Evolutionary conservation across 1,140 invertebrate species (phyloP).

Genomic region (Atta colombica): DNA sequence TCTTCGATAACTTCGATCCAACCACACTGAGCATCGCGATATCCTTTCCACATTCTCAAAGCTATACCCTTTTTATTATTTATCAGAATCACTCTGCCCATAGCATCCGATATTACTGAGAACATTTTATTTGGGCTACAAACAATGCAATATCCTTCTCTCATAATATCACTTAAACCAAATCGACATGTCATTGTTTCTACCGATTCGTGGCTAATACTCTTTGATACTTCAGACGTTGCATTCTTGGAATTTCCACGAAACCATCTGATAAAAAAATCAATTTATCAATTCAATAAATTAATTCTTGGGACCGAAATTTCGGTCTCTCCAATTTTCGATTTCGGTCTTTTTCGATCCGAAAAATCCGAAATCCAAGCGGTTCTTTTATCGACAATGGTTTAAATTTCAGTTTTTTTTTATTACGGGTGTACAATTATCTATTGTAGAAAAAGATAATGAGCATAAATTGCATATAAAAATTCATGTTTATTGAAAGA

Average conservation of each 20-base stretch:
- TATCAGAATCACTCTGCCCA: conserved; percentile 94
- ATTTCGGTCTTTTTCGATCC: no score
- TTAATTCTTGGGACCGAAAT: neutral
- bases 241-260: conserved; percentile 86
- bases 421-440: no score
- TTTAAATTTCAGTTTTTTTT: no score
- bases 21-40: conserved; percentile 96
- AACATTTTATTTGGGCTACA: conserved; percentile 93
- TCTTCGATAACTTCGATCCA: conserved; percentile 94
- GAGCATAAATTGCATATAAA: no score
- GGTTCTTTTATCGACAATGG: no score
- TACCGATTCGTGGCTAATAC: conserved; percentile 86
- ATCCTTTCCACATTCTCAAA: conserved; percentile 97
- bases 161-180: conserved; percentile 93
- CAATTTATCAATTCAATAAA: conserved; percentile 3
- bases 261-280: conserved; percentile 84
- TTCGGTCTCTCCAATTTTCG: no score
- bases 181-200: conserved; percentile 91
- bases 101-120: conserved; percentile 93
- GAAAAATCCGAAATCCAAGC: no score
- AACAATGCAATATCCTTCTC: conserved; percentile 91
- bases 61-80: conserved; percentile 93
- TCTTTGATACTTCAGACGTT: conserved; percentile 81
- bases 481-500: no score
- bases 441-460: no score